Base-by-base conservation (phyloP, 2,797 vertebrate genomes). In the Linurgus olivaceus region DNA sequence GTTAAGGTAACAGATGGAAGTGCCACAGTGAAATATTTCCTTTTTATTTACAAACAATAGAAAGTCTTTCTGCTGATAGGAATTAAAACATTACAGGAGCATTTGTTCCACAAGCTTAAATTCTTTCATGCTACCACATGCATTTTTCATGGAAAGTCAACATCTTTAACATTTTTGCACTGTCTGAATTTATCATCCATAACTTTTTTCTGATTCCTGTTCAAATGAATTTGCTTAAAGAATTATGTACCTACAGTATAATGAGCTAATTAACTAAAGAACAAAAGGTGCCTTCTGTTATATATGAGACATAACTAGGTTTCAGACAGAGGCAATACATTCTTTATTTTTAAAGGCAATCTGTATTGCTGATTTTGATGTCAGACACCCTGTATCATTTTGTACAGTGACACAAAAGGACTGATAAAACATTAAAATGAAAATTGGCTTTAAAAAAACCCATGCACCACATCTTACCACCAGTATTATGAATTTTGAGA, bases 1-100 rank as follows among this genome's bases (percentile, higher is more conserved):
- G 96, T 98, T 97, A 84, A 78, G 83, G 90, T 98, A 97, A 98
- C 93, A 96, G 95, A 98, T 96, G 94, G 96, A 96, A 94, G 92
- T 98, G 97, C 93, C 97, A 97, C 92, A 96, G 68, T 97, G 96
- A 98, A 98, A 96, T 96, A 97, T 96, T 94, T 97, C 85, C 94
- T 96, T 97, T 97, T 96, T 97, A 96, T 98, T 98, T 98, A 98
- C 97, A 98, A 98, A 98, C 96, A 98, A 97, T 97, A 94, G 96
- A 93, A 62, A 75, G 77, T 55, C 93, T 95, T 97, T 97, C 86
- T 93, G 70, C 80, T 92, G 78, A 80, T 85, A 82, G 86, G 95
- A 97, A 97, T 96, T 95, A 97, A 97, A 97, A 97, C 66, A 88
- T 96, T 96, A 88, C 67, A 93, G 70, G 93, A 95, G 45, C 55